A percentile compares a stretch with the other conserved stretches of the same genome.
phyloP scores from a whole-genome alignment of 2,888 invertebrate genomes.

The Volucella bombylans region DNA sequence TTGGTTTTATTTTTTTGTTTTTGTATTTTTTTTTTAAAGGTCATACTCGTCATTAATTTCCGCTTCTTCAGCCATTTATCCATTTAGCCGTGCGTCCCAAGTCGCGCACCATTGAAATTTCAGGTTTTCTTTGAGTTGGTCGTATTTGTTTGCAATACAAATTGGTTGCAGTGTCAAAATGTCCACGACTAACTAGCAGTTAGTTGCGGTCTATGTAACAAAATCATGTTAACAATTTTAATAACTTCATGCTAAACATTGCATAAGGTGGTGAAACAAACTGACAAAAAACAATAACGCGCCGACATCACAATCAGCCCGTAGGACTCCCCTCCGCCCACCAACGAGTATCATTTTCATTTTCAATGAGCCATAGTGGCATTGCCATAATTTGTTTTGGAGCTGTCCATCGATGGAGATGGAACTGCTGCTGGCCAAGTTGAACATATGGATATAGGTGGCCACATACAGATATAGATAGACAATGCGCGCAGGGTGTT shows the following conservation, averaged over 20 bases:
- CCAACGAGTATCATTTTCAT: background rate
- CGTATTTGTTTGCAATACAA: slow-evolving; percentile 48
- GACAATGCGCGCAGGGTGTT: background rate
- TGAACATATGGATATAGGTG: slow-evolving; percentile 28
- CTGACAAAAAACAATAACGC: slow-evolving; percentile 5
- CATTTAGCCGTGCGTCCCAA: slow-evolving; percentile 1
- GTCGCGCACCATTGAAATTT: slow-evolving; percentile 40
- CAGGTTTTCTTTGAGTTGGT: slow-evolving; percentile 19
- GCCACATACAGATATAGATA: slow-evolving; percentile 16
- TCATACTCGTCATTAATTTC: slow-evolving; percentile 58
- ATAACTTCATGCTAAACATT: slow-evolving; percentile 66
- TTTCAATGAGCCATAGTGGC: slow-evolving; percentile 16
- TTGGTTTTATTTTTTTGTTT: too few relatives aligned
- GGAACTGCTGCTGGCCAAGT: slow-evolving; percentile 29
- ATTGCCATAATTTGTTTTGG: slow-evolving; percentile 42
- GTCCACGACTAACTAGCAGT: slow-evolving; percentile 23
- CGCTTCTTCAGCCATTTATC: slow-evolving; percentile 44
- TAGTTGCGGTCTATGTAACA: slow-evolving; percentile 45
- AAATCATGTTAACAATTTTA: slow-evolving; percentile 69
- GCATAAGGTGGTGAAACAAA: slow-evolving; percentile 56
- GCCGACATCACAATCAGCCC: background rate
- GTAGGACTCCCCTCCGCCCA: background rate
- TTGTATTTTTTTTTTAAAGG: slow-evolving; percentile 34
- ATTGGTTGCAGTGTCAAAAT: slow-evolving; percentile 63
- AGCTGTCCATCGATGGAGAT: slow-evolving; percentile 26